Evolutionary conservation across 1,140 invertebrate species (phyloP).

Genomic region (Yoshiicerus persimilis): DNA sequence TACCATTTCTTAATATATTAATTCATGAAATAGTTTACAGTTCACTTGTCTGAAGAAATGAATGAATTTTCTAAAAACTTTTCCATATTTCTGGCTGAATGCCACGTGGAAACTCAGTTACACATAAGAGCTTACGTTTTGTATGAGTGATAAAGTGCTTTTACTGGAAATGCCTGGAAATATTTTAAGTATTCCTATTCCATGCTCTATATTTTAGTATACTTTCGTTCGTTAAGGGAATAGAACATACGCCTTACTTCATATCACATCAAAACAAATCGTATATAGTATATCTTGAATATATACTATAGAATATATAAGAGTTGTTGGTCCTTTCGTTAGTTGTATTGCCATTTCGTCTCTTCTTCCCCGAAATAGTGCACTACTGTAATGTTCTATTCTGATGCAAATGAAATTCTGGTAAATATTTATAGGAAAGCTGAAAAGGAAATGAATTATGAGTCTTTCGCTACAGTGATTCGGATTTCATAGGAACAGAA

Average conservation of each 20-base stretch:
- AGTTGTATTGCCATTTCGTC: background rate
- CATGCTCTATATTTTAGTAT: background rate
- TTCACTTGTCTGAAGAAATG: too few species aligned
- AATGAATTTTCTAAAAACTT: too few species aligned
- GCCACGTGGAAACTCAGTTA: background rate
- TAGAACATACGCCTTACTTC: background rate
- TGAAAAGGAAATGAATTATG: background rate
- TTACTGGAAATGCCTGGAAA: background rate
- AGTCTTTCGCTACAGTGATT: background rate
- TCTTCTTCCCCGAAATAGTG: background rate
- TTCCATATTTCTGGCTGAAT: background rate
- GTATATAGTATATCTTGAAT: background rate
- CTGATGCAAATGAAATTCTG: background rate
- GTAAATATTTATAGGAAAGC: background rate
- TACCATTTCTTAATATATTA: too few species aligned
- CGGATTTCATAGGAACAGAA: background rate
- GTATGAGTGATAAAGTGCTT: background rate
- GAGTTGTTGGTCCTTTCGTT: background rate
- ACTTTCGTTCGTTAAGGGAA: background rate
- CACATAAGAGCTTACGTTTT: background rate
- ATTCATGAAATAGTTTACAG: too few species aligned
- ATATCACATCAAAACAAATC: background rate
- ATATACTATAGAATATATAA: background rate
- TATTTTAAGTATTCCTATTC: background rate
- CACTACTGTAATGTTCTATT: background rate